A percentile compares a stretch with the other conserved stretches of the same genome.
phyloP scores from a whole-genome alignment of 2,113 vertebrate genomes.

The Pollachius pollachius region DNA sequence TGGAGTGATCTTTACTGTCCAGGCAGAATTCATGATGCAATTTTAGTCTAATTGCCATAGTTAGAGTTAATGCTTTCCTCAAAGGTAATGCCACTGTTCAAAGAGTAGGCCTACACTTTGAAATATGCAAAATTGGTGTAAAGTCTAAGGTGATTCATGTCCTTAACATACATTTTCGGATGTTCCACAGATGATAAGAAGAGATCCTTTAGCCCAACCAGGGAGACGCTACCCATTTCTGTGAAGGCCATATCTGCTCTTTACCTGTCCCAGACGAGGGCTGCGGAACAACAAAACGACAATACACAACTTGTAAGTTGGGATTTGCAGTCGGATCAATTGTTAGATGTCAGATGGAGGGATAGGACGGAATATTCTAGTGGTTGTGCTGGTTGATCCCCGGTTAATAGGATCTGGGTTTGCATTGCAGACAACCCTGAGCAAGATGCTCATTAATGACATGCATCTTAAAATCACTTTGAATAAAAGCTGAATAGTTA shows the following conservation, averaged over 20 bases:
- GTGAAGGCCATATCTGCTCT: constrained; percentile 74
- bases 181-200: constrained; percentile 65
- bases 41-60: too few species aligned
- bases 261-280: constrained; percentile 68
- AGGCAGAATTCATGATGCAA: neutral
- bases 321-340: neutral
- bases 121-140: too few species aligned
- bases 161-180: too few species aligned
- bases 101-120: too few species aligned
- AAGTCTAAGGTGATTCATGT: neutral
- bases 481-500: neutral
- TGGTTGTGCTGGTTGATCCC: too few species aligned
- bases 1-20: neutral
- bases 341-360: constrained; percentile 11
- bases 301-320: constrained; percentile 54
- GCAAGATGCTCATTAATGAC: too few species aligned
- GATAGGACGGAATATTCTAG: too few species aligned
- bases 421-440: too few species aligned
- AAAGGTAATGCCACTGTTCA: too few species aligned
- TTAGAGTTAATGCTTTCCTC: too few species aligned
- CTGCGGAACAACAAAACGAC: constrained; percentile 39
- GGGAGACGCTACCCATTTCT: constrained; percentile 56
- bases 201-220: constrained; percentile 56
- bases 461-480: too few species aligned
- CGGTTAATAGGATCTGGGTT: too few species aligned